Evolutionary conservation across 2,113 vertebrate genomes (phyloP).

Genomic region (Donacobius atricapilla): DNA sequence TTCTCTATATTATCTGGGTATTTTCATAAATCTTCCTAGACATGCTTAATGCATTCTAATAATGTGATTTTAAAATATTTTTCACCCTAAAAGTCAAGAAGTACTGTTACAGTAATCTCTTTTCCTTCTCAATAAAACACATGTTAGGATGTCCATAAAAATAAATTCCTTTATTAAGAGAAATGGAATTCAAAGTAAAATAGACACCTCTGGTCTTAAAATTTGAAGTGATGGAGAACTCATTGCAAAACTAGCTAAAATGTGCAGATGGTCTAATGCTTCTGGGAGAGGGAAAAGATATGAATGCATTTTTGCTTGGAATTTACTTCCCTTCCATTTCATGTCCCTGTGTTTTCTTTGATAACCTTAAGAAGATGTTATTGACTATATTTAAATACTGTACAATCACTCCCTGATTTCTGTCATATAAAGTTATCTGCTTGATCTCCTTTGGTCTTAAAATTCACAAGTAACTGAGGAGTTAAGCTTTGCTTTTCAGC

Average conservation of each 20-base stretch:
- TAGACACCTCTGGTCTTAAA: neutral
- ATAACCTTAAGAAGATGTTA: neutral
- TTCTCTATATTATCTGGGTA: neutral
- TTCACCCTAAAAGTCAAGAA: neutral
- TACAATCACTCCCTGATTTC: neutral
- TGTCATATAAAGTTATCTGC: neutral
- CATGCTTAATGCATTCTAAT: neutral
- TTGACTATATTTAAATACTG: neutral
- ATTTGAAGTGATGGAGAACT: neutral
- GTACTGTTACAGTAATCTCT: neutral
- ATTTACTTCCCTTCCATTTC: neutral
- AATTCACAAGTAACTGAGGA: neutral
- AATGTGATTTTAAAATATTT: neutral
- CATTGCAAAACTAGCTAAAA: neutral
- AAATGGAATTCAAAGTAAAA: neutral
- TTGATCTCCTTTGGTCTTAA: neutral
- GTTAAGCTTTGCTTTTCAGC: neutral
- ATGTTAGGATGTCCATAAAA: neutral
- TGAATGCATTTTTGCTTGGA: fast-evolving
- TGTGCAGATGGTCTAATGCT: neutral
- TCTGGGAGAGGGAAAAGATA: neutral
- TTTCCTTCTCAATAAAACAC: neutral
- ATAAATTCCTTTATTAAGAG: neutral
- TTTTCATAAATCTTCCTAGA: neutral
- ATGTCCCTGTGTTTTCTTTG: neutral